These are phyloP conservation scores for Ibycter americanus DNA, from an alignment of 2,797 vertebrate species.

Conservation along the genomic window DNA sequence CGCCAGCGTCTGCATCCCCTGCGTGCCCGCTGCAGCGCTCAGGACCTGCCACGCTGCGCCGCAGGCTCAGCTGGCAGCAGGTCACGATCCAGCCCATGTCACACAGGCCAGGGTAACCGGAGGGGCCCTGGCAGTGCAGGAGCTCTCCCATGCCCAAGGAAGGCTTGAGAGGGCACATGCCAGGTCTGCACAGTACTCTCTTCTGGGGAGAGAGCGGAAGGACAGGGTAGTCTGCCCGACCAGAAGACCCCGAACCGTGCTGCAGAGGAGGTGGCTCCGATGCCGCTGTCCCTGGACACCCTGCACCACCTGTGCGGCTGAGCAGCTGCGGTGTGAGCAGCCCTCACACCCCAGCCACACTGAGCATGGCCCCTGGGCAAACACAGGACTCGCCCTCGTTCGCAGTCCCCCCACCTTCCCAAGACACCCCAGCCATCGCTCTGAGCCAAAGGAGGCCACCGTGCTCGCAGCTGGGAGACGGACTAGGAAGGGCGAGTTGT, in stretches of 20 bases:
- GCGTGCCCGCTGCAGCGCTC: fast-evolving
- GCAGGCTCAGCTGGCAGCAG: fast-evolving
- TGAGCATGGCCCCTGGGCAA: background rate
- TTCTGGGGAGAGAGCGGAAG: background rate
- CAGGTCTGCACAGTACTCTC: background rate
- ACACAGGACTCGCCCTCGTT: background rate
- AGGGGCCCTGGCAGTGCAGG: fast-evolving
- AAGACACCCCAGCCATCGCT: background rate
- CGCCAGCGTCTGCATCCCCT: fast-evolving
- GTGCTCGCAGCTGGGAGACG: background rate
- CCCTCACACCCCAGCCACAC: background rate
- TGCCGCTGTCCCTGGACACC: fast-evolving
- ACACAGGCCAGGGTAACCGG: fast-evolving
- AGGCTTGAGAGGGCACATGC: fast-evolving
- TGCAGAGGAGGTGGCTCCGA: background rate
- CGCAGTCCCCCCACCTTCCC: background rate
- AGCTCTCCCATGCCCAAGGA: fast-evolving
- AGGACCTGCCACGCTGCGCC: fast-evolving
- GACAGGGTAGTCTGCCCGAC: fast-evolving
- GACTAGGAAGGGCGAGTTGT: background rate
- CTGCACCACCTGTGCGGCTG: fast-evolving
- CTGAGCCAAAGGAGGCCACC: background rate
- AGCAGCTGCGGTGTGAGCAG: fast-evolving
- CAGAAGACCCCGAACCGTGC: fast-evolving
- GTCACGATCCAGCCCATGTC: background rate